Evolutionary conservation across 2,888 invertebrate genomes (phyloP), one percentile per base, ranked within the genome.

Genomic region (Kuschelorhynchus macadamiae): DNA sequence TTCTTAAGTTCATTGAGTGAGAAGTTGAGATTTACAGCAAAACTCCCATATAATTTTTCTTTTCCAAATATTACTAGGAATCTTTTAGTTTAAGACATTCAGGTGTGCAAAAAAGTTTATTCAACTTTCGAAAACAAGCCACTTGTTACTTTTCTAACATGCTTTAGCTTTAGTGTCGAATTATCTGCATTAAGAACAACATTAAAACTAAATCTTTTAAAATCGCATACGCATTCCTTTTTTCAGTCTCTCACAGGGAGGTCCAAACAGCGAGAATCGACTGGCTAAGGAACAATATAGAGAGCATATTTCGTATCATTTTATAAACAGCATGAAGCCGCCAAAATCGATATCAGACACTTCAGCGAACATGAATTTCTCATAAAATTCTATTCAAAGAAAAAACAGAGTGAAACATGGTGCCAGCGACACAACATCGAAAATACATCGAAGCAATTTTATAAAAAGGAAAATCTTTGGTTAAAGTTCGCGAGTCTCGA

Each of bases 311-410:
- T 33, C 14, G 21, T 39, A 18, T 33, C 52, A 44, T 47, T 62
- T 46, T 47, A 55, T 63, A 39, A 62, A 59, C 71, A 65, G 69
- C 70, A 64, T 42, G 55, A 18, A n/a, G 57, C 33, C 63, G 4
- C 44, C 70, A 56, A 55, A 69, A 70, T 71, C 64, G 49, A 66
- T 62, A 66, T 49, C 67, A 55, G 56, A 60, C 61, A 60, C 42
- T 61, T 49, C 32, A 55, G 53, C 65, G 53, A 74, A 73, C 75
- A 75, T 53, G 65, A 50, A 72, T 63, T 72, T 71, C 71, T 63
- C 73, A 75, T 75, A 70, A 71, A 65, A 55, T 39, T 36, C 56
- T 64, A 60, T 61, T 53, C 33, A 49, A 56, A 50, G 33, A 71
- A 67, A 71, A 67, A 67, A 71, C 60, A 67, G 59, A 61, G 67